A percentile compares a stretch with the other conserved stretches of the same genome.
Conservation (phyloP, 2,113 vertebrate genomes). For the Polyodon spathula region DNA sequence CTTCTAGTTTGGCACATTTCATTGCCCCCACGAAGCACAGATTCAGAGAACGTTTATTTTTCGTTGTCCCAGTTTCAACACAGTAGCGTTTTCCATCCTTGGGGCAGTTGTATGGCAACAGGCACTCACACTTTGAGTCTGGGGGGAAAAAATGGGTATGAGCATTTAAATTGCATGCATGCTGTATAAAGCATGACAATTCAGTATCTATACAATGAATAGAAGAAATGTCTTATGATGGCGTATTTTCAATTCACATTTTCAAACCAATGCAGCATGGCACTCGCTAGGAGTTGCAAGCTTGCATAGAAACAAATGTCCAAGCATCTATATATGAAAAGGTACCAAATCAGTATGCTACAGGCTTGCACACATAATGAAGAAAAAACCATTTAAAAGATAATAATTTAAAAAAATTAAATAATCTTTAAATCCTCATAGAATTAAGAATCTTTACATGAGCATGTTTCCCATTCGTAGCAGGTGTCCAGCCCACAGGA, state of each 20-base stretch:
- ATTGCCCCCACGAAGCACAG: conserved; percentile 42
- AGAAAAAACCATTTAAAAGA: neutral
- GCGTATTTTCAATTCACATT: too few relatives aligned
- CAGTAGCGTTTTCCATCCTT: conserved; percentile 30
- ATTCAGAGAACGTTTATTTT: conserved; percentile 30
- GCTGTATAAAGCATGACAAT: too few relatives aligned
- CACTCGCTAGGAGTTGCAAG: too few relatives aligned
- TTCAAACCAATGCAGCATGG: too few relatives aligned
- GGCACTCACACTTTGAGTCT: conserved; percentile 44
- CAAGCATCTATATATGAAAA: too few relatives aligned
- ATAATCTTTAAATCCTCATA: neutral
- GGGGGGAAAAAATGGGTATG: conserved; percentile 9
- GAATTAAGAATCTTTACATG: conserved; percentile 47
- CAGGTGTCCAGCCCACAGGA: conserved; percentile 72
- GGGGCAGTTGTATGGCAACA: conserved; percentile 32
- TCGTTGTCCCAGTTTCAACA: conserved; percentile 29
- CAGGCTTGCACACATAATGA: neutral
- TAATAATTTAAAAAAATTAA: neutral
- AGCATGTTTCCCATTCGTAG: conserved; percentile 84
- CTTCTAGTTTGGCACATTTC: conserved; percentile 34
- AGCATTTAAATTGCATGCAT: too few relatives aligned
- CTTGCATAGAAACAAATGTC: too few relatives aligned
- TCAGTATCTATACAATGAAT: too few relatives aligned
- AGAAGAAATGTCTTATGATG: too few relatives aligned
- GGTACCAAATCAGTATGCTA: too few relatives aligned